These are phyloP conservation scores for Drosophila navojoa DNA, from an alignment of 1,140 invertebrate species.

Conservation along the genomic window DNA sequence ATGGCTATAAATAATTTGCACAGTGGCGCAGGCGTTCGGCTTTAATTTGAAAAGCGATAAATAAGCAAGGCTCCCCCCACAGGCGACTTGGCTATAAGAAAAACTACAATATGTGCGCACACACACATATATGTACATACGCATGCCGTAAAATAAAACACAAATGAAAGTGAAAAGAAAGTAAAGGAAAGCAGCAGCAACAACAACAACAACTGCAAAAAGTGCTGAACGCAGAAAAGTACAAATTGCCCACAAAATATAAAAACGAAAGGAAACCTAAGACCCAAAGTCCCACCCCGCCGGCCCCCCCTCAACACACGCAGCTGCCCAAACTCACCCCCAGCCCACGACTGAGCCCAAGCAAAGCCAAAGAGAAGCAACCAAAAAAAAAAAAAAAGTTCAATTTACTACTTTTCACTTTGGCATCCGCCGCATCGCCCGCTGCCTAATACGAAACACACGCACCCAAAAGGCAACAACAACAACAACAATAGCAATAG, in stretches of 20 bases:
- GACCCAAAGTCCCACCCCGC: not conserved
- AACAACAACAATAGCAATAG: conserved; percentile 14
- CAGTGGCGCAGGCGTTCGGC: conserved; percentile 57
- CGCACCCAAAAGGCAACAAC: conserved; percentile 35
- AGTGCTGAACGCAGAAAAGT: conserved; percentile 81
- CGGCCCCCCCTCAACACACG: not conserved
- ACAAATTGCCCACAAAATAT: conserved; percentile 81
- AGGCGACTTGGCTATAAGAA: conserved; percentile 15
- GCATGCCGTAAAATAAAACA: conserved; percentile 51
- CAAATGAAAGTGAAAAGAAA: conserved; percentile 80
- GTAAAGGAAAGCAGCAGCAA: conserved; percentile 49
- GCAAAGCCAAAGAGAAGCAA: conserved; percentile 37
- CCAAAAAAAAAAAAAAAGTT: conserved; percentile 64
- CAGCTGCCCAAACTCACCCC: conserved; percentile 20
- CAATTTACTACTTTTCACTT: conserved; percentile 83
- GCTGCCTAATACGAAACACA: conserved; percentile 52
- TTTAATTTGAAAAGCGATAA: conserved; percentile 81
- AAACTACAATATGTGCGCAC: conserved; percentile 54
- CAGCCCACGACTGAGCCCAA: conserved; percentile 6
- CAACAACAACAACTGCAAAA: conserved; percentile 64
- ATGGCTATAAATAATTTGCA: conserved; percentile 69
- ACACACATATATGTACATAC: conserved; percentile 19
- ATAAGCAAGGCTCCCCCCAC: conserved; percentile 54
- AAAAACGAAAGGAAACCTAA: conserved; percentile 59
- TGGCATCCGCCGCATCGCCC: conserved; percentile 64